Base-by-base conservation (phyloP, 2,888 invertebrate species). In the Drosophila nr. perissopoda region DNA sequence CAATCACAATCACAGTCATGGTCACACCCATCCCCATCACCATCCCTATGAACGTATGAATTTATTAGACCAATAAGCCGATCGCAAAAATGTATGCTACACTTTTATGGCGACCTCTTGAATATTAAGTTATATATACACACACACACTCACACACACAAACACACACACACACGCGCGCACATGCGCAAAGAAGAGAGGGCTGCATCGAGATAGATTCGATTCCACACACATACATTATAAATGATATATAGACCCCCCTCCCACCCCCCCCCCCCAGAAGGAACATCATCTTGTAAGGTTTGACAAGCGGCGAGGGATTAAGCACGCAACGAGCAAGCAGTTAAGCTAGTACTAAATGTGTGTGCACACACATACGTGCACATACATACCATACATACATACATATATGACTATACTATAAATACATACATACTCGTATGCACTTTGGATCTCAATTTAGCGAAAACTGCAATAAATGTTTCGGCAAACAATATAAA, bases 31-130 rank as follows among this genome's bases (percentile, higher is more conserved):
- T 53, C 56, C 80, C 42, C 82, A 82, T 48, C 83, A 83, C 54
- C 83, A 89, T 77, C 81, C 90, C 65, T 91, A 91, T 62, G 89
- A 90, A 82, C 91, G 87, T 79, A 87, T 92, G 85, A 91, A 91
- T 85, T 88, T 92, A 83, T 60, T 91, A 84, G 91, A 92, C 56
- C 92, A 91, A 82, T 91, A 91, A 91, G 89, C 67, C 54, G 31
- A 65, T 51, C 79, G 79, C 73, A 61, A 16, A 75, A 77, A 83
- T 69, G 78, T 70, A 87, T 80, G 78, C 73, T 77, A 78, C 49
- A 64, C 31, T 56, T 51, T n/a, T 33, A 7, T 34, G 31, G 49
- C 63, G 73, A 62, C 27, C 72, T 31, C 33, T 34, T 54, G 66
- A 53, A 53, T n/a, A 51, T 57, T 63, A 54, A 54, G 42, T 42